Evolutionary conservation across 2,888 invertebrate species (phyloP).

Genomic region (Apeira syringaria): DNA sequence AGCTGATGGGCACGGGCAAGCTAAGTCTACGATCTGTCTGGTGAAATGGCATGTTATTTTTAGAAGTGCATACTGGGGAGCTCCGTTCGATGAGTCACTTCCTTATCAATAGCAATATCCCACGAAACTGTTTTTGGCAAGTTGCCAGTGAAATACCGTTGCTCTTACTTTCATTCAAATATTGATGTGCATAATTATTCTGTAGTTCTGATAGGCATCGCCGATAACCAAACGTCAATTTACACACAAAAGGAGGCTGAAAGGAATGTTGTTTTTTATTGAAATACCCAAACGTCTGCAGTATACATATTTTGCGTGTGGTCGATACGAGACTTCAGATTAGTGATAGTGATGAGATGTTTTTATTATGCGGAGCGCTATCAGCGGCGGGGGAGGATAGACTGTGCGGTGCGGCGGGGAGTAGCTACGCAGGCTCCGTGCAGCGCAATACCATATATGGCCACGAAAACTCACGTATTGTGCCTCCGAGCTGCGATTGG

Average conservation of each 20-base stretch:
- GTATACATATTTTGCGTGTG: conserved; percentile 29
- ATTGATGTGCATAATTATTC: too few species aligned
- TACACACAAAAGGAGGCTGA: too few species aligned
- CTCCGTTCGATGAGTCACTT: conserved; percentile 22
- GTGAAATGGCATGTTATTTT: conserved; percentile 27
- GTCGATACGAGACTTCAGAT: too few species aligned
- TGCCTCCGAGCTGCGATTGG: conserved; percentile 86
- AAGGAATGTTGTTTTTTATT: conserved; percentile 2
- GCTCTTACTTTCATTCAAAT: too few species aligned
- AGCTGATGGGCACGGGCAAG: conserved; percentile 17
- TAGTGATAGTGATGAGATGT: too few species aligned
- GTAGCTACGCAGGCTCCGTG: conserved; percentile 83
- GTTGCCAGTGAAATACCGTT: conserved; percentile 40
- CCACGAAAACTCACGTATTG: conserved; percentile 76
- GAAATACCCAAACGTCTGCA: too few species aligned
- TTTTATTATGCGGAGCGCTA: conserved; percentile 69
- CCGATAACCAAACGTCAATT: too few species aligned
- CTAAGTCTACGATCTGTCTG: conserved; percentile 31
- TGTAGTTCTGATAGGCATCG: too few species aligned
- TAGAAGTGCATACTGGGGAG: conserved; percentile 27
- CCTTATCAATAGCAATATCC: conserved; percentile 6
- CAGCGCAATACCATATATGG: conserved; percentile 82
- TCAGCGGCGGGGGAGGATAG: conserved; percentile 45
- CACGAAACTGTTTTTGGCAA: conserved; percentile 29
- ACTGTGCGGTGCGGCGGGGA: conserved; percentile 46